Conservation (phyloP, 2,888 invertebrate species). For the Pachycephus smyrnensis region DNA sequence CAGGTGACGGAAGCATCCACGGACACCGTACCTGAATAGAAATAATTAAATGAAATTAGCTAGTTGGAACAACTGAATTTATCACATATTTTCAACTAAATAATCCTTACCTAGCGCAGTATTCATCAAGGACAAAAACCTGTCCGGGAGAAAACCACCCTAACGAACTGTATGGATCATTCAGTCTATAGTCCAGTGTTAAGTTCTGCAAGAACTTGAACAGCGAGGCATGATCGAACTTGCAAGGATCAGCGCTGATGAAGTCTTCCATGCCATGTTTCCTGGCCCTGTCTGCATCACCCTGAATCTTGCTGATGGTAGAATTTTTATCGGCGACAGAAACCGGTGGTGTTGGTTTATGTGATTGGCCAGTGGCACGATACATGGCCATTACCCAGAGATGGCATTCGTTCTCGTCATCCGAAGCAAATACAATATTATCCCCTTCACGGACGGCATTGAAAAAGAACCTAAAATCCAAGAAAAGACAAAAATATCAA, state of each 20-base stretch:
- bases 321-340: conserved; percentile 87
- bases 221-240: conserved; percentile 93
- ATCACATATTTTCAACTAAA: background rate
- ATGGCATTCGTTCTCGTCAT: conserved; percentile 98
- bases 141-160: conserved; percentile 99
- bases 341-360: conserved; percentile 96
- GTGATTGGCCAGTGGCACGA: conserved; percentile 99
- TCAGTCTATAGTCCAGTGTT: conserved; percentile 94
- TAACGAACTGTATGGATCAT: conserved; percentile 98
- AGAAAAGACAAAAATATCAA: background rate
- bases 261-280: conserved; percentile 99
- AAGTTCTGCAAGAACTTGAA: conserved; percentile 93
- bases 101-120: conserved; percentile 80
- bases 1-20: conserved; percentile 96
- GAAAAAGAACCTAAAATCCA: conserved; percentile 86
- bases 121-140: conserved; percentile 97
- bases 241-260: conserved; percentile 98
- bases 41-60: background rate
- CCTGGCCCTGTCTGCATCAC: conserved; percentile 94
- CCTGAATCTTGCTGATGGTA: conserved; percentile 89
- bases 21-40: conserved; percentile 85
- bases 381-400: conserved; percentile 99
- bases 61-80: background rate
- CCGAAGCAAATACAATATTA: conserved; percentile 94
- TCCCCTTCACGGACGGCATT: conserved; percentile 99